Conservation (phyloP, 2,888 invertebrate species). For the Drosophila robusta region DNA sequence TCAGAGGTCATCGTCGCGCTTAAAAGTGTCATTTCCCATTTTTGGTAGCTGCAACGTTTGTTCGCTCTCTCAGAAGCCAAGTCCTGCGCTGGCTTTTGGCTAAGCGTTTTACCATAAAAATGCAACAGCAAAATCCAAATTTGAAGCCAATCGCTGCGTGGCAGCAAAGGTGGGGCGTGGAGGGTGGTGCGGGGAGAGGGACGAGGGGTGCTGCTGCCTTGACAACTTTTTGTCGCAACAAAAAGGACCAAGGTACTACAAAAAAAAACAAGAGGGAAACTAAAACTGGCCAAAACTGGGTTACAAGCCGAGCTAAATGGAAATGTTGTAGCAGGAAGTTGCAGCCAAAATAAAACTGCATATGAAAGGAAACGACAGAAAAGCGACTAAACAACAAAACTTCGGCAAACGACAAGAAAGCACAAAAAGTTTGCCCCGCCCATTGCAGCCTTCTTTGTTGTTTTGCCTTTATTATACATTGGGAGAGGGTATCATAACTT, state of each 20-base stretch:
- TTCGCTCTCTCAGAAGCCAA: slow-evolving; percentile 8
- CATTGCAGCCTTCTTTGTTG: not conserved
- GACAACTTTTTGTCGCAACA: slow-evolving; percentile 52
- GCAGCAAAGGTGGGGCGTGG: not conserved
- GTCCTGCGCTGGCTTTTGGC: slow-evolving; percentile 35
- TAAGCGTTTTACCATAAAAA: slow-evolving; percentile 66
- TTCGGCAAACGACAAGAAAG: slow-evolving; percentile 40
- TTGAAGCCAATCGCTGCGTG: slow-evolving; percentile 4
- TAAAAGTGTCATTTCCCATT: slow-evolving; percentile 81
- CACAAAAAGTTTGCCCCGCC: slow-evolving; percentile 22
- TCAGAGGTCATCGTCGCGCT: slow-evolving; percentile 82
- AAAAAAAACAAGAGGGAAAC: slow-evolving; percentile 10
- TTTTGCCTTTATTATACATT: not conserved
- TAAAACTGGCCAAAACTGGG: slow-evolving; percentile 72
- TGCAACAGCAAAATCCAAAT: slow-evolving; percentile 54
- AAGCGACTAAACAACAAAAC: slow-evolving; percentile 41
- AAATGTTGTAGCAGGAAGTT: slow-evolving; percentile 76
- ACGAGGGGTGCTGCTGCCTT: not conserved
- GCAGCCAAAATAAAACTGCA: slow-evolving; percentile 57
- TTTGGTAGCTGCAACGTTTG: slow-evolving; percentile 19
- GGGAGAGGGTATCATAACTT: not conserved
- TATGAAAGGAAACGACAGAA: slow-evolving; percentile 38
- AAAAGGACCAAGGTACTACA: slow-evolving; percentile 16
- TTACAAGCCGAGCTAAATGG: slow-evolving; percentile 70
- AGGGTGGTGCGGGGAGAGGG: not conserved